A percentile compares a stretch with the other conserved stretches of the same genome.
Conservation (phyloP, 1,140 invertebrate species). For the Antheraea pernyi region DNA sequence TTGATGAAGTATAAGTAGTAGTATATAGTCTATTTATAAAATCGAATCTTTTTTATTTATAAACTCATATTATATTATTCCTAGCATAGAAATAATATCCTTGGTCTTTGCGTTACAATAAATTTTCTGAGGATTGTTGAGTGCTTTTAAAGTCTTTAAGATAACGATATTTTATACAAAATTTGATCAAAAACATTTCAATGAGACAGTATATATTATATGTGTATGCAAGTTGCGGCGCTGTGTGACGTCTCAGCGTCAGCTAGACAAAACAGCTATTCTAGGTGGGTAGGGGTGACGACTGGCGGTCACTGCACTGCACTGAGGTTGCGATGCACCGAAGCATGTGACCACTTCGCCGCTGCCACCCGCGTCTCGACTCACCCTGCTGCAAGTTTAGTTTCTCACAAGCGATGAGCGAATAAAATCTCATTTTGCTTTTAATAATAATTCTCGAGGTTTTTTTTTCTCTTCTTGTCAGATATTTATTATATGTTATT, state of each 20-base stretch:
- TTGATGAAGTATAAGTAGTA: too few species aligned
- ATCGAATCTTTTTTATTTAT: too few species aligned
- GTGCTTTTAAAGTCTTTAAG: too few species aligned
- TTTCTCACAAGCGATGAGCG: slow-evolving; percentile 27
- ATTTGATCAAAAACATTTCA: too few species aligned
- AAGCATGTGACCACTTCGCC: slow-evolving; percentile 45
- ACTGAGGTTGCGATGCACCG: slow-evolving; percentile 60
- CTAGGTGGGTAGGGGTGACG: slow-evolving; percentile 23
- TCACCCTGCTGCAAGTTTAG: slow-evolving; percentile 16
- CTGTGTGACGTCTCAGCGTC: not conserved
- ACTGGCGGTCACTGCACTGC: slow-evolving; percentile 47
- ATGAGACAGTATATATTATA: too few species aligned
- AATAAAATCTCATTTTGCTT: not conserved
- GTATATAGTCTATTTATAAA: too few species aligned
- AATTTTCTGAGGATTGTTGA: too few species aligned
- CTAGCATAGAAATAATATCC: too few species aligned
- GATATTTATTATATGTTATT: not conserved
- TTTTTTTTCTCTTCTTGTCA: not conserved
- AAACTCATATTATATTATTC: too few species aligned
- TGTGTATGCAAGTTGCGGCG: not conserved
- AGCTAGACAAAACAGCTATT: slow-evolving; percentile 24
- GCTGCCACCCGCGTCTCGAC: slow-evolving; percentile 26
- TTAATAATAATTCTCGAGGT: not conserved
- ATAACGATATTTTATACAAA: too few species aligned
- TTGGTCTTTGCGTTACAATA: too few species aligned